Conservation (phyloP, 2,113 vertebrate genomes). For the Poecile atricapillus region DNA sequence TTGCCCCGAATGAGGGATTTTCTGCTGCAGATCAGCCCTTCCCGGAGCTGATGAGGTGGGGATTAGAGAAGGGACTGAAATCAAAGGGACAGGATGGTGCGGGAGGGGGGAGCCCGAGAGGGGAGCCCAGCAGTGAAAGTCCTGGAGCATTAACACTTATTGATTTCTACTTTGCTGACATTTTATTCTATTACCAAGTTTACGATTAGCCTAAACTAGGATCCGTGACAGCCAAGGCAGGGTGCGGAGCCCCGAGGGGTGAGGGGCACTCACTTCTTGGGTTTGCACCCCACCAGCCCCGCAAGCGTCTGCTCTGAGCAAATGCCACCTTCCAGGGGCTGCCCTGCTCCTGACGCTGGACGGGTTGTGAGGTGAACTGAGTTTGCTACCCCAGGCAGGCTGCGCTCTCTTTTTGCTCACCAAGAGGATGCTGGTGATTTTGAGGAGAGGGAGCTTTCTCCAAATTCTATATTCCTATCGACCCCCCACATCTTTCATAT, state of each 20-base stretch:
- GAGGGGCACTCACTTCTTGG: neutral
- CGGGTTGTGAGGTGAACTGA: neutral
- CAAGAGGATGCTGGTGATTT: neutral
- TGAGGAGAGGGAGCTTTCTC: neutral
- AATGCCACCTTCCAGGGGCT: neutral
- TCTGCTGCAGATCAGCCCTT: constrained; percentile 79
- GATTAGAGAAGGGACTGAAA: constrained; percentile 75
- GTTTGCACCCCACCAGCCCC: neutral
- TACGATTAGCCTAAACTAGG: constrained; percentile 63
- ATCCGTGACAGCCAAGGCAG: neutral
- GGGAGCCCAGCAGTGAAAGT: constrained; percentile 68
- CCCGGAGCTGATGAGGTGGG: constrained; percentile 80
- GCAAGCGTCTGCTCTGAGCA: neutral
- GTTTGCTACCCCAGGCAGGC: rapidly evolving
- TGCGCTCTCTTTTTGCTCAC: neutral
- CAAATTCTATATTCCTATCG: neutral
- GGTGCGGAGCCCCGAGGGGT: neutral
- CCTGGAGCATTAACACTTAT: constrained; percentile 62
- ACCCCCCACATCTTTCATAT: neutral
- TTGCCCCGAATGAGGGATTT: constrained; percentile 82
- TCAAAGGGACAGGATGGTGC: constrained; percentile 64
- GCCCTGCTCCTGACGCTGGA: neutral
- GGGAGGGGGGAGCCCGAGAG: neutral
- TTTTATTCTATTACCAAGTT: constrained; percentile 74
- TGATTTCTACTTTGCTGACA: constrained; percentile 70